Evolutionary conservation across 2,797 vertebrate species (phyloP).

Genomic region (Limnodromus scolopaceus): DNA sequence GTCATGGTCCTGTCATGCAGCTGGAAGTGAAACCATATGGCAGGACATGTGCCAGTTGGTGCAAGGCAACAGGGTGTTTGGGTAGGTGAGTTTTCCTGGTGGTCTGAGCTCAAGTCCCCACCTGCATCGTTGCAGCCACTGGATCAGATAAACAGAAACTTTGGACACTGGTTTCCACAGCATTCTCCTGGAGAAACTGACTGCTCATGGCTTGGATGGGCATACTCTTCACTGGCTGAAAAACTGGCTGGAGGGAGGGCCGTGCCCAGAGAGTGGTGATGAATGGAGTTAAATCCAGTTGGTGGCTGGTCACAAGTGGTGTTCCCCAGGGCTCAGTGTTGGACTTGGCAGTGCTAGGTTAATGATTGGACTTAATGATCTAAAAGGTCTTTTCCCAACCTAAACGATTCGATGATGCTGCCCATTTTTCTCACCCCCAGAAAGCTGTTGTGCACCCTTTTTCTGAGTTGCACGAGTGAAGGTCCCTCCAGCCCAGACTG

Average conservation of each 20-base stretch:
- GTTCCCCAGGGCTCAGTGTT: not conserved
- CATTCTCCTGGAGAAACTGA: not conserved
- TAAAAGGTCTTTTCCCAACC: not conserved
- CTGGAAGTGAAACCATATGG: not conserved
- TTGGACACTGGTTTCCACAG: not conserved
- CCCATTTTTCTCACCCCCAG: not conserved
- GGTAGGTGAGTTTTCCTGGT: not conserved
- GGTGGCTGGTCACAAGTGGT: not conserved
- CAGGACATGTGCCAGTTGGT: not conserved
- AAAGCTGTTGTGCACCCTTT: not conserved
- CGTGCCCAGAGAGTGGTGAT: not conserved
- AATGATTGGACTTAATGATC: too few species aligned
- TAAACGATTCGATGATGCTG: not conserved
- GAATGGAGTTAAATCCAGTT: not conserved
- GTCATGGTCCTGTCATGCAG: accelerated
- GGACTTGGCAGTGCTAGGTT: not conserved
- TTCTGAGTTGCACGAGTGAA: not conserved
- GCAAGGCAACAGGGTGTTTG: accelerated
- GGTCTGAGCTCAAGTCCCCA: not conserved
- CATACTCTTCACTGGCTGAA: not conserved
- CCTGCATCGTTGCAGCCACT: not conserved
- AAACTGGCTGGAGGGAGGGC: not conserved
- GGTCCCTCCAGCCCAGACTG: not conserved
- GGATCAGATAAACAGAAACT: not conserved
- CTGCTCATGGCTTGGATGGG: not conserved